These are phyloP conservation scores for Centropristis striata DNA, from an alignment of 2,113 vertebrate genomes.

Conservation along the genomic window DNA sequence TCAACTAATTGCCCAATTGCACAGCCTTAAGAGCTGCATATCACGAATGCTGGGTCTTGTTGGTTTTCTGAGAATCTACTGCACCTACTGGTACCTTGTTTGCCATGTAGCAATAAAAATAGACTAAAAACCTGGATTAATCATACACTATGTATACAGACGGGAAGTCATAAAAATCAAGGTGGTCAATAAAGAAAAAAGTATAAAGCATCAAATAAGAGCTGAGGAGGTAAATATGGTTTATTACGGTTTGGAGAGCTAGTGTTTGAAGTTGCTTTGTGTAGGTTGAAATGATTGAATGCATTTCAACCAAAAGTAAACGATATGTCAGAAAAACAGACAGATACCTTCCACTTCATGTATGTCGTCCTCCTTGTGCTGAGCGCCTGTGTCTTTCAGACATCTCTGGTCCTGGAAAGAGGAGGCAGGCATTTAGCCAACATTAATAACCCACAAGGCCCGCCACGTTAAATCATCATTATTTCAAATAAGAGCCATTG, in stretches of 20 bases:
- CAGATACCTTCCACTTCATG: conserved; percentile 36
- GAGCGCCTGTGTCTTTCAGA: conserved; percentile 9
- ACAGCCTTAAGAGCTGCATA: too few relatives aligned
- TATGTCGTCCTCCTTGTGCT: conserved; percentile 18
- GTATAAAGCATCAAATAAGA: not conserved
- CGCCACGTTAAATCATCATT: not conserved
- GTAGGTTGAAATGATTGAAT: not conserved
- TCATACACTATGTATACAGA: too few relatives aligned
- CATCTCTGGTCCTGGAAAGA: conserved; percentile 51
- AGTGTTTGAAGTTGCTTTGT: not conserved
- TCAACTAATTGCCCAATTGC: too few relatives aligned
- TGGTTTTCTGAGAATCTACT: too few relatives aligned
- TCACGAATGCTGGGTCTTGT: too few relatives aligned
- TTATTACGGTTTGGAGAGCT: not conserved
- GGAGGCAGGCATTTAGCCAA: conserved; percentile 52
- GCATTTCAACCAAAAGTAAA: not conserved
- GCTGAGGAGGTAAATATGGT: not conserved
- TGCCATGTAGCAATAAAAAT: too few relatives aligned
- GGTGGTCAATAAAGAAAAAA: too few relatives aligned
- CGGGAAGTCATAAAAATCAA: too few relatives aligned
- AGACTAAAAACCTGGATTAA: too few relatives aligned
- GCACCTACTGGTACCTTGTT: too few relatives aligned
- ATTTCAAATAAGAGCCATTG: not conserved
- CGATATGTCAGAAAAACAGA: not conserved
- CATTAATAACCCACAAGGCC: not conserved